phyloP scores from a whole-genome alignment of 2,888 invertebrate species.

The Tenthredo mesomela region DNA sequence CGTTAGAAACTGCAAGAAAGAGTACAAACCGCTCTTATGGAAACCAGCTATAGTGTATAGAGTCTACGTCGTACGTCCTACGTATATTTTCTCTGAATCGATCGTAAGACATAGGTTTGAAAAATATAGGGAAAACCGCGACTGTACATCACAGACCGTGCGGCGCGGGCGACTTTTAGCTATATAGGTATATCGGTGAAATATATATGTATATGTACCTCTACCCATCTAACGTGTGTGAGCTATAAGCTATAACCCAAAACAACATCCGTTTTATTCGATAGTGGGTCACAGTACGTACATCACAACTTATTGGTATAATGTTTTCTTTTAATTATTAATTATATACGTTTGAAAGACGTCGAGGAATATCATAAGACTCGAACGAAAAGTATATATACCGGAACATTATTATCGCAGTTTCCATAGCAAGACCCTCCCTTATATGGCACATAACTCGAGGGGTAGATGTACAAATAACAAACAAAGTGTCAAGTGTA shows the following conservation, averaged over 20 bases:
- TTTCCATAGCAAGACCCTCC: not conserved
- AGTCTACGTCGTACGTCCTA: not conserved
- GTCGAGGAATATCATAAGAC: too few species aligned
- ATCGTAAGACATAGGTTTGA: not conserved
- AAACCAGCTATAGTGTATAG: too few species aligned
- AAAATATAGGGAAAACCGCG: not conserved
- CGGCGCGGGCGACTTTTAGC: too few species aligned
- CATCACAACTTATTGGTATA: not conserved
- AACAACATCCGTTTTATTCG: constrained; percentile 36
- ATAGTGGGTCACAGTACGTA: not conserved
- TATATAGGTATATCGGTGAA: too few species aligned
- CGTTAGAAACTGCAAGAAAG: constrained; percentile 19
- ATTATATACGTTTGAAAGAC: not conserved
- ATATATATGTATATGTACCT: too few species aligned
- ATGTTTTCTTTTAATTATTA: not conserved
- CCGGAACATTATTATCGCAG: not conserved
- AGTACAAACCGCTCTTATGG: not conserved
- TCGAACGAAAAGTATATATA: too few species aligned
- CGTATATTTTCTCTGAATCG: not conserved
- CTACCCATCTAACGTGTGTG: not conserved
- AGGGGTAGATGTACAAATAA: constrained; percentile 27
- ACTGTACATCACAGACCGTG: too few species aligned
- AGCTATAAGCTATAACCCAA: constrained; percentile 14
- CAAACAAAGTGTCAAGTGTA: constrained; percentile 22
- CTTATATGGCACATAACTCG: too few species aligned